phyloP scores from a whole-genome alignment of 2,113 vertebrate genomes.

The Leucoraja erinaceus region DNA sequence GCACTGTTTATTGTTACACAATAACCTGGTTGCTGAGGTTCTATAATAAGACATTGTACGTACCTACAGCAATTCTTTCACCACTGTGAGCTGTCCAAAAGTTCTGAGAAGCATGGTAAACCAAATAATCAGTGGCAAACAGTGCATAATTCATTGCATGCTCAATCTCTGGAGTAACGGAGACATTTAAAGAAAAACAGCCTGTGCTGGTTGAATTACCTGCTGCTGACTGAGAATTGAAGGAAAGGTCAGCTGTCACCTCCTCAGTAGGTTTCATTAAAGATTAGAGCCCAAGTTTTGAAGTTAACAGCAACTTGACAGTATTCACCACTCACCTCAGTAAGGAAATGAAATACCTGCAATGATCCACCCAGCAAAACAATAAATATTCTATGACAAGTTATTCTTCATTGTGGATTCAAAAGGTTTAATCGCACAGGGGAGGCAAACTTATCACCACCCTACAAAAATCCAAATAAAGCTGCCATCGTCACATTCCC shows the following conservation, averaged over 20 bases:
- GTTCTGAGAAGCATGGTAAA: background rate
- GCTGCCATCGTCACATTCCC: too few species aligned
- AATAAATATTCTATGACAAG: too few species aligned
- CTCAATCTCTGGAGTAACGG: background rate
- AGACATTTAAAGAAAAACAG: background rate
- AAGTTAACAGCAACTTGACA: too few species aligned
- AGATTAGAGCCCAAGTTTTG: background rate
- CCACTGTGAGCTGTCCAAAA: background rate
- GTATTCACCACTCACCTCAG: too few species aligned
- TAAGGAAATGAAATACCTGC: too few species aligned
- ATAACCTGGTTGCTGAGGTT: background rate
- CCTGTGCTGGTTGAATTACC: background rate
- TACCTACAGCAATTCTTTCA: background rate
- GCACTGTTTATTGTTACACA: background rate
- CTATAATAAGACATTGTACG: background rate
- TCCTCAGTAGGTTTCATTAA: background rate
- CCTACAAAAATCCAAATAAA: too few species aligned
- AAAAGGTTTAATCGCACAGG: too few species aligned
- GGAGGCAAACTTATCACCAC: too few species aligned
- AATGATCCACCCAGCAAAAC: too few species aligned
- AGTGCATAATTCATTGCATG: background rate
- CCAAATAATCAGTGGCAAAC: conserved; percentile 9
- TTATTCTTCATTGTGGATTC: too few species aligned
- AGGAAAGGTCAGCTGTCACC: background rate
- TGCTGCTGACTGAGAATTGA: background rate